A percentile compares a stretch with the other conserved stretches of the same genome.
Evolutionary conservation across 2,113 vertebrate species (phyloP).

Genomic region (Piaya cayana): DNA sequence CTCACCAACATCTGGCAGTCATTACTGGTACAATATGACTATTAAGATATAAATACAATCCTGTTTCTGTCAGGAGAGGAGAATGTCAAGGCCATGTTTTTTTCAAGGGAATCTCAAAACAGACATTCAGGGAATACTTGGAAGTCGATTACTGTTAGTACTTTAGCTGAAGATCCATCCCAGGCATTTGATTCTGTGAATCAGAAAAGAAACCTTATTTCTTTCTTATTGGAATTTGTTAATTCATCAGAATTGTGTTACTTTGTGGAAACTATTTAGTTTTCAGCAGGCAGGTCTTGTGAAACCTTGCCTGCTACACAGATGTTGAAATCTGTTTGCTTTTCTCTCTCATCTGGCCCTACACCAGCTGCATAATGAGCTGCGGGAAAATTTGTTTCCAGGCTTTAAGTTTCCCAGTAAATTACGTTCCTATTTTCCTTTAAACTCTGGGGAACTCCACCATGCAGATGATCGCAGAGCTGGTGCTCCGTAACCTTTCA

Average conservation of each 20-base stretch:
- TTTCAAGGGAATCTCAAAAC: neutral
- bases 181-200: neutral
- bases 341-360: neutral
- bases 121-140: neutral
- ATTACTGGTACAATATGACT: neutral
- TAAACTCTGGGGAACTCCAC: neutral
- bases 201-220: neutral
- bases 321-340: neutral
- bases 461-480: neutral
- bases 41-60: neutral
- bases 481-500: neutral
- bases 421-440: neutral
- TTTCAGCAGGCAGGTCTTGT: neutral
- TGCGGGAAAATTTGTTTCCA: neutral
- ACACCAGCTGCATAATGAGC: neutral
- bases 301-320: neutral
- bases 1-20: neutral
- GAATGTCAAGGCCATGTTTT: neutral
- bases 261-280: neutral
- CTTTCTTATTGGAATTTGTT: neutral
- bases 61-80: neutral
- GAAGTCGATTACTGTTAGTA: neutral
- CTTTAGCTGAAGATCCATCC: neutral
- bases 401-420: neutral
- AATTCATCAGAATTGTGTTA: neutral